phyloP scores from a whole-genome alignment of 2,888 invertebrate species.

The Emmelina monodactyla region DNA sequence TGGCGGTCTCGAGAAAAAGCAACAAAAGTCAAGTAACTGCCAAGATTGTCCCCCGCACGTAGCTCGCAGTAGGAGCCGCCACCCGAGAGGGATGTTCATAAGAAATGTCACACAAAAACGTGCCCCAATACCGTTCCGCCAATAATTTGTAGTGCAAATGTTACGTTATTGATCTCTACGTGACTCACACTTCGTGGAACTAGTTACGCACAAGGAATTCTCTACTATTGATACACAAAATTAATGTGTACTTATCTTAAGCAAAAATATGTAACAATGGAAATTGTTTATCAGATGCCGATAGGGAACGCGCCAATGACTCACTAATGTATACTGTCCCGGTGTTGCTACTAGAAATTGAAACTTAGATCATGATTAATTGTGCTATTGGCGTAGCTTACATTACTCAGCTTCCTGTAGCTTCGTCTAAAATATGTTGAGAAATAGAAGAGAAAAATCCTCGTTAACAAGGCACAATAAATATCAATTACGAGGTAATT shows the following conservation, averaged over 20 bases:
- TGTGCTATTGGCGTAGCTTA: not conserved
- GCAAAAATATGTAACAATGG: not conserved
- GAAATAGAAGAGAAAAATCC: not conserved
- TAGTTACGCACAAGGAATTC: not conserved
- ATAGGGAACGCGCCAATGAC: not conserved
- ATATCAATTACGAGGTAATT: not conserved
- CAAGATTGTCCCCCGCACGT: conserved; percentile 54
- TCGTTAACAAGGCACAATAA: conserved; percentile 1
- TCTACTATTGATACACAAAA: not conserved
- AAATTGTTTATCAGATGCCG: not conserved
- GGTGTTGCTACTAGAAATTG: not conserved
- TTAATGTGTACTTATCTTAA: not conserved
- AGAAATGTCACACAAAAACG: conserved; percentile 35
- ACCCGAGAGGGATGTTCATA: conserved; percentile 31
- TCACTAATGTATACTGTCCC: not conserved
- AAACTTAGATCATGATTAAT: not conserved
- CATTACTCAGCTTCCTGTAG: not conserved
- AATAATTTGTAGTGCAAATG: conserved; percentile 41
- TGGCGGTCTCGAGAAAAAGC: conserved; percentile 6
- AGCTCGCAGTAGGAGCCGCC: conserved; percentile 40
- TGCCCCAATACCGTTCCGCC: conserved; percentile 22
- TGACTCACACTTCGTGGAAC: conserved; percentile 24
- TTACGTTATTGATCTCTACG: conserved; percentile 29
- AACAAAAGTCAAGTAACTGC: conserved; percentile 58
- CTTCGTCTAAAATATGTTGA: not conserved